Base-by-base conservation (phyloP, 2,888 invertebrate species). In the Galerucella nymphaeae region DNA sequence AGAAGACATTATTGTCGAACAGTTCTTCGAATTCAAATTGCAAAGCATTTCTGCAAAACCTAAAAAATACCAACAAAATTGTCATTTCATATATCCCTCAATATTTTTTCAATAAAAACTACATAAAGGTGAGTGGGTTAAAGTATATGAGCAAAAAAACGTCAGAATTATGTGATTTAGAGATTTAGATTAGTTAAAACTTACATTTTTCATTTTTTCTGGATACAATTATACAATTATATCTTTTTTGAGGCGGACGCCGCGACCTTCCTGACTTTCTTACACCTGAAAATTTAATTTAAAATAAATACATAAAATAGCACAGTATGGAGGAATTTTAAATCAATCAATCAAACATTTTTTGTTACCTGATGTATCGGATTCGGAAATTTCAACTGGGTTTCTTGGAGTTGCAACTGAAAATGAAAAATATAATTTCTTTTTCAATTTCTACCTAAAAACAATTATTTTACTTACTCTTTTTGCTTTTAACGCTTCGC, bases 211-310 rank as follows among this genome's bases (percentile, higher is more conserved):
- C 2, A 10, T 8, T 10, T 18, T 53, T 16, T 16, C 1, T 53
- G 9, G 16, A 2, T 10, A 53, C 1, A 10, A 53, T 2, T 16
- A 18, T 2, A 18, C 2, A 10, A 11, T 2, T 0, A 53, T 10
- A 9, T 53, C 16, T 53, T 53, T 18, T 53, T 18, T n/a, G 9
- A 8, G 53, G 18, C 10, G 23, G 59, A 68, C 20, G 48, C 16
- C 18, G 61, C 11, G 53, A 45, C 20, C 62, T 62, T 41, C 16
- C 16, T 13, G 69, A 69, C 53, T n/a, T 53, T 69, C 53, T 69
- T 38, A 62, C 50, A 38, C 38, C 53, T 65, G 16, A 20, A 65
- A 45, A 41, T 2, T 11, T 8, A 41, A 20, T 42, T 62, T 16
- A 18, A 45, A 30, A 38, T 48, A n/a, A 48, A 48, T 45, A 38